Base-by-base conservation (phyloP, 2,888 invertebrate species). In the Acanthacorydalis orientalis region DNA sequence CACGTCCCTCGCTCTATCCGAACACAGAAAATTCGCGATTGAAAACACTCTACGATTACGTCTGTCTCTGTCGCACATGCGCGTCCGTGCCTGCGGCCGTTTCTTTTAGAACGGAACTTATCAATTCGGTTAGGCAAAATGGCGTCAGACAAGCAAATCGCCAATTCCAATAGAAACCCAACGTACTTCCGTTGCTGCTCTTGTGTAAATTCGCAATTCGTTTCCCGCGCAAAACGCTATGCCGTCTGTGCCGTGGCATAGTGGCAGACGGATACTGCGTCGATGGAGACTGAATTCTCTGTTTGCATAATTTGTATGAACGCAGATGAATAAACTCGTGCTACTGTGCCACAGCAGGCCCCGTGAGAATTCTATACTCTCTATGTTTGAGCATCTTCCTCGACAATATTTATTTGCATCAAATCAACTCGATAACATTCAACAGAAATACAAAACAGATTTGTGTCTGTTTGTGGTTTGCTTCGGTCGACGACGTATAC, bases 121-220 rank as follows among this genome's bases (percentile, higher is more conserved):
- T 37, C 37, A 37, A 37, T 37, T 37, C 37, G n/a, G 23, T 23
- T 23, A 23, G 23, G 23, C 23, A 23, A 23, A 23, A 23, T 23
- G 23, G 37, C 12, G 37, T 37, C 15, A 23, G 10, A 31, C 16
- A 23, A 42, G 12, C 23, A 42, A 31, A 42, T 42, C 42, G 31
- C 31, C 42, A 42, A 42, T 42, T 23, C 9, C 31, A 31, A 12
- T 23, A 31, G 42, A 15, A 31, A 15, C 31, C 12, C 12, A 42
- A 42, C 31, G n/a, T 42, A 42, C 42, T 42, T 42, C 42, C 42
- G 42, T 42, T 42, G 39, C 15, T 38, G 15, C 12, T 15, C 42
- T 42, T 42, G 42, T 31, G 42, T 31, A 42, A 37, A 37, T 14
- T 37, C 14, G 37, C 37, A 14, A 37, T 37, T 37, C 37, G 37